phyloP scores from a whole-genome alignment of 1,140 invertebrate species.

The Orchestia grillus region DNA sequence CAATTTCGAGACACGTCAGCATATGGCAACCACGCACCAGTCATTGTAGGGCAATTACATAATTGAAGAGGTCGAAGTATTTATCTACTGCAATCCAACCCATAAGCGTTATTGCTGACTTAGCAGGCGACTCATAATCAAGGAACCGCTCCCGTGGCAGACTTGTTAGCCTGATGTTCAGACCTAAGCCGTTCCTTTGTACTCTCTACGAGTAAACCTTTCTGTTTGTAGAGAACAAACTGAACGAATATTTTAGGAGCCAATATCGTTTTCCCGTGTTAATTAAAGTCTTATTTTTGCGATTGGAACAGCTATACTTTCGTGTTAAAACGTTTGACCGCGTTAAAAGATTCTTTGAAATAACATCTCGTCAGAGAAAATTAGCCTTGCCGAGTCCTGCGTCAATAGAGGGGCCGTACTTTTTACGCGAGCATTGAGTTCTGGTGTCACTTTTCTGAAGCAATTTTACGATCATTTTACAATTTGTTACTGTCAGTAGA shows the following conservation, averaged over 20 bases:
- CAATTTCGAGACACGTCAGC: neutral
- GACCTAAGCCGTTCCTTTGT: neutral
- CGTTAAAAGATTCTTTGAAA: neutral
- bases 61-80: too few relatives aligned
- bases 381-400: neutral
- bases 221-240: neutral
- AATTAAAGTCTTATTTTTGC: neutral
- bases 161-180: neutral
- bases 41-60: neutral
- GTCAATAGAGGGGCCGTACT: too few relatives aligned
- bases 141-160: neutral
- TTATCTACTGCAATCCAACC: too few relatives aligned
- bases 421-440: too few relatives aligned
- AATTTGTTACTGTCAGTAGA: too few relatives aligned
- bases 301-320: neutral
- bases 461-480: too few relatives aligned
- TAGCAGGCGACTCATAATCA: neutral
- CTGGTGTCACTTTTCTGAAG: too few relatives aligned
- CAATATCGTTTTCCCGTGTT: neutral
- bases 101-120: neutral
- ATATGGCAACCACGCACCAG: neutral
- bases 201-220: neutral
- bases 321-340: neutral
- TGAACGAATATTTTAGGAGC: neutral
- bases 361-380: neutral